Evolutionary conservation across 1,140 invertebrate species (phyloP).

Genomic region (Palaemon carinicauda): DNA sequence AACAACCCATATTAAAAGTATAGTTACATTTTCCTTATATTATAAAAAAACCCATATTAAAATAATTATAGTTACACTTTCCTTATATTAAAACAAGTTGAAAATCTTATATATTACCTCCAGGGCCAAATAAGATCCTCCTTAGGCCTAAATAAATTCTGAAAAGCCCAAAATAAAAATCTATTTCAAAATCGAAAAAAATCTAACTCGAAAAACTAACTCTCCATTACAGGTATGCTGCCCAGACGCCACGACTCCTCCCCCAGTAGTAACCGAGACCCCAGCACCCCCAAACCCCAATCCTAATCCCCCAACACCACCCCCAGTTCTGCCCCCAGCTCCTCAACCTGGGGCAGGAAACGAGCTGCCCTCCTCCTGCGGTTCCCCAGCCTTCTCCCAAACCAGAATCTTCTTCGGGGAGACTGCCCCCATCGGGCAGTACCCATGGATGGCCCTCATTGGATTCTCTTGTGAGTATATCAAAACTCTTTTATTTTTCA

Average conservation of each 20-base stretch:
- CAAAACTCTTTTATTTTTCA: background rate
- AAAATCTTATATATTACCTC: no score
- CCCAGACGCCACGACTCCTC: background rate
- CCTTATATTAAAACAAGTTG: no score
- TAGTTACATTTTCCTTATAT: no score
- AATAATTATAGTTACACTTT: no score
- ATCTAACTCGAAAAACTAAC: background rate
- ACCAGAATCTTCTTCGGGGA: conserved; percentile 37
- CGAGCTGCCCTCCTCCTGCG: background rate
- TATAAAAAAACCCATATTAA: no score
- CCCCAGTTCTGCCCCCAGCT: background rate
- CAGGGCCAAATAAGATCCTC: no score
- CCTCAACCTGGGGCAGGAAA: background rate
- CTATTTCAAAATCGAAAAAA: background rate
- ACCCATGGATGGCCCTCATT: conserved; percentile 38
- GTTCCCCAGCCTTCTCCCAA: background rate
- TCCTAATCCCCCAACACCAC: background rate
- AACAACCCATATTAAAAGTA: no score
- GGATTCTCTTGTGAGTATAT: conserved; percentile 40
- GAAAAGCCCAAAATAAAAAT: no score
- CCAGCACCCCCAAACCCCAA: background rate
- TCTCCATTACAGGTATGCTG: background rate
- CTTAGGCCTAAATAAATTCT: no score
- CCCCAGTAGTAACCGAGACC: background rate
- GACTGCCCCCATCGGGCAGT: conserved; percentile 4